A percentile compares a stretch with the other conserved stretches of the same genome.
Conservation (phyloP, 2,797 vertebrate genomes). For the Pseudochirops cupreus region DNA sequence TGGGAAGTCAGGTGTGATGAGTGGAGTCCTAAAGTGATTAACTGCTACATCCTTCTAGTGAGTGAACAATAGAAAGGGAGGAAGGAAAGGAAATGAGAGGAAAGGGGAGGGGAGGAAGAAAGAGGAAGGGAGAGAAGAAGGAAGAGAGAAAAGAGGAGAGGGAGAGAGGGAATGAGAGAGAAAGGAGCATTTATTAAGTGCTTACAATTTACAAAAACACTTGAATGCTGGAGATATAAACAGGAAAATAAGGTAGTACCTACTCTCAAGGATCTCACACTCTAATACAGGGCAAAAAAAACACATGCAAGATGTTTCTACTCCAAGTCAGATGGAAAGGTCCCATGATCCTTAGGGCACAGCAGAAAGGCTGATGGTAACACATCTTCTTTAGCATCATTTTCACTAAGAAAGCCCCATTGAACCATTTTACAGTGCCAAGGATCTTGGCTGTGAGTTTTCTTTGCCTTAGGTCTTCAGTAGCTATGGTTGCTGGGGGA, state of each 20-base stretch:
- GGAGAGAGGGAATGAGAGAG: accelerated
- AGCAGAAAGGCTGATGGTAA: neutral
- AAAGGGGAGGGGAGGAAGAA: accelerated
- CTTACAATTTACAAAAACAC: neutral
- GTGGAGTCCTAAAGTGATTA: no score
- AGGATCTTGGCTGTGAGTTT: neutral
- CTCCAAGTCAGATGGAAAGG: neutral
- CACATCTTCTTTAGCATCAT: neutral
- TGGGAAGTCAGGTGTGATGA: neutral
- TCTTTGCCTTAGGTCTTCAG: neutral
- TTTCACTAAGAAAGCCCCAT: neutral
- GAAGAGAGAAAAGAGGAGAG: neutral
- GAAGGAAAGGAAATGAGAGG: no score
- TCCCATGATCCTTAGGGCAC: neutral
- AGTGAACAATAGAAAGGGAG: neutral
- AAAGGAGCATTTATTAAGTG: neutral
- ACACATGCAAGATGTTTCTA: neutral
- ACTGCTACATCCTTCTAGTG: neutral
- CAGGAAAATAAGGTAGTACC: neutral
- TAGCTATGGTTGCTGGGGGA: neutral
- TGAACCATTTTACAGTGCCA: neutral
- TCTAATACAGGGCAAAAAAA: neutral
- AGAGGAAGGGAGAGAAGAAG: neutral
- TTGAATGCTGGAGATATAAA: neutral
- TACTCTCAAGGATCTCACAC: neutral